These are phyloP conservation scores for Napeogenes sylphis DNA, from an alignment of 2,888 invertebrate species.

Conservation along the genomic window DNA sequence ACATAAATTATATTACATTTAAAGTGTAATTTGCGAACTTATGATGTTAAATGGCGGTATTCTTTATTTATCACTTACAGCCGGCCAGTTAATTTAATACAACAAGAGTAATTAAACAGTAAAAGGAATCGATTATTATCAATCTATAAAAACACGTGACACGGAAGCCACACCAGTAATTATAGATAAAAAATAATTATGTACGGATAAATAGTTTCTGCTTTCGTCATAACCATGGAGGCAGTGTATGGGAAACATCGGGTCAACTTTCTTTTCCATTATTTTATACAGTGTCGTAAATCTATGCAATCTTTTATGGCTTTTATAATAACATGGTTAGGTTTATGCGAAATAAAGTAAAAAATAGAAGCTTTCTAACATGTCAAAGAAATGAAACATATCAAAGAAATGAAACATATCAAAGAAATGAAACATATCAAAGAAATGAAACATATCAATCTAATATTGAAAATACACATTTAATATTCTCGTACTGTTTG, in stretches of 20 bases:
- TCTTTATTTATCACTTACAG: too few species aligned
- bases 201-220: conserved; percentile 54
- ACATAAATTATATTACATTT: conserved; percentile 1
- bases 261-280: conserved; percentile 61
- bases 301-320: background rate
- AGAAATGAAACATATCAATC: too few species aligned
- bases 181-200: conserved; percentile 58
- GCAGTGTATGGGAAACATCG: conserved; percentile 57
- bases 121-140: background rate
- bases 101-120: too few species aligned
- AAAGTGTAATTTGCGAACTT: background rate
- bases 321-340: background rate
- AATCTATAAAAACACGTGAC: conserved; percentile 46
- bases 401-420: too few species aligned
- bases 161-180: conserved; percentile 61
- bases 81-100: too few species aligned
- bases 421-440: too few species aligned
- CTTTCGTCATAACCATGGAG: conserved; percentile 51
- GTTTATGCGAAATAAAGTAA: background rate
- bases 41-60: background rate
- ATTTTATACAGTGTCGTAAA: conserved; percentile 4
- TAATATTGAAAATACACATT: too few species aligned
- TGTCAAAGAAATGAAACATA: too few species aligned
- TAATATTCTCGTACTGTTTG: conserved; percentile 43
- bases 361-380: too few species aligned